These are phyloP conservation scores for Clarias platycephalus DNA, from an alignment of 2,797 vertebrate species.

Conservation along the genomic window DNA sequence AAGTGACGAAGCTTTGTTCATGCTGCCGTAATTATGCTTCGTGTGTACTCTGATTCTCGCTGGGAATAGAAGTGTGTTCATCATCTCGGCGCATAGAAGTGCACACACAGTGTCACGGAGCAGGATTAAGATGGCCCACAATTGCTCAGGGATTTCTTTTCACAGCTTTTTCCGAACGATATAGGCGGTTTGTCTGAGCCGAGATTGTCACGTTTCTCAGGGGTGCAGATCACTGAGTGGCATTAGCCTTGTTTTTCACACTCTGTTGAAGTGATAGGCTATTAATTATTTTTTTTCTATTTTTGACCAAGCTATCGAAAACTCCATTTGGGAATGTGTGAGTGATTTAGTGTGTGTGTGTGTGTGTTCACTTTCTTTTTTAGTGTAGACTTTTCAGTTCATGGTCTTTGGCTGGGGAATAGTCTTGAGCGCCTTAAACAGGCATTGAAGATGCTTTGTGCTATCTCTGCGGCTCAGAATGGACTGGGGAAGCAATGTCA, in stretches of 20 bases:
- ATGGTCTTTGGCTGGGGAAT: conserved; percentile 54
- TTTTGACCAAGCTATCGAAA: conserved; percentile 8
- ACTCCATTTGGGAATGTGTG: conserved; percentile 12
- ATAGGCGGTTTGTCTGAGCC: conserved; percentile 54
- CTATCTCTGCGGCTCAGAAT: conserved; percentile 58
- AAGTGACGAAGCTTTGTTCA: conserved; percentile 25
- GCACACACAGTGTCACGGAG: conserved; percentile 46
- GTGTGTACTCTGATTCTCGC: conserved; percentile 55
- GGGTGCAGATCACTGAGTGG: conserved; percentile 47
- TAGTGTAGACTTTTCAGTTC: conserved; percentile 20
- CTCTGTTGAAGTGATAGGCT: conserved; percentile 39
- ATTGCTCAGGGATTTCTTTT: conserved; percentile 47
- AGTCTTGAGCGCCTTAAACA: conserved; percentile 58
- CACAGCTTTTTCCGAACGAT: conserved; percentile 59
- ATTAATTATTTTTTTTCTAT: conserved; percentile 31
- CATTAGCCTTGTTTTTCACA: conserved; percentile 47
- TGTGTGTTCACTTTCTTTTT: conserved; percentile 14
- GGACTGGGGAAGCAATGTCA: conserved; percentile 45
- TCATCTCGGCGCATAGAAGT: conserved; percentile 35
- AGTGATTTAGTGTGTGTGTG: not conserved
- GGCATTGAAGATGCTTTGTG: conserved; percentile 59
- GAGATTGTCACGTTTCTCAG: conserved; percentile 46
- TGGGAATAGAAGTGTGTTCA: conserved; percentile 44
- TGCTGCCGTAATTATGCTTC: conserved; percentile 42
- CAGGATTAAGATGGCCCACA: conserved; percentile 59